phyloP scores from a whole-genome alignment of 1,140 invertebrate genomes.

The Trachelipus rathkii region DNA sequence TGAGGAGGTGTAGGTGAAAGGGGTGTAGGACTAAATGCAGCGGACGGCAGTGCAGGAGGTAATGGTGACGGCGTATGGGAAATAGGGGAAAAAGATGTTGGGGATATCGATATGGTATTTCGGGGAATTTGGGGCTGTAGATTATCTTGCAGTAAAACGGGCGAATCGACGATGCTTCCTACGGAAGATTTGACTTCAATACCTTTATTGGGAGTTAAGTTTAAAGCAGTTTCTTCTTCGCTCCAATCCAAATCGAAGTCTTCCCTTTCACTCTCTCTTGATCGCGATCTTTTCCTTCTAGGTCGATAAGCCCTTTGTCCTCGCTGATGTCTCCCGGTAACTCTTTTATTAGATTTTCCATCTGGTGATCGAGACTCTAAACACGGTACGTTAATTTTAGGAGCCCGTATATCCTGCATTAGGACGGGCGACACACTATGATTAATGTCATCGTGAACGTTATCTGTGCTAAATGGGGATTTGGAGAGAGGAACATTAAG shows the following conservation, averaged over 20 bases:
- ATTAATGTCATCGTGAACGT: slow-evolving; percentile 1
- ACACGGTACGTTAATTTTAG: slow-evolving; percentile 29
- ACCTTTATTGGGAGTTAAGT: slow-evolving; percentile 30
- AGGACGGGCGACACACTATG: slow-evolving; percentile 26
- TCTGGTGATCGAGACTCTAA: slow-evolving; percentile 23
- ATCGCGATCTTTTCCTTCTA: slow-evolving; percentile 22
- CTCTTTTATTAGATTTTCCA: slow-evolving; percentile 6
- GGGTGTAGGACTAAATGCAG: neutral
- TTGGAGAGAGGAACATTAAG: slow-evolving; percentile 16
- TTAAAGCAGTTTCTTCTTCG: slow-evolving; percentile 34
- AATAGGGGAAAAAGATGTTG: slow-evolving; percentile 22
- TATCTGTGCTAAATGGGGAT: neutral
- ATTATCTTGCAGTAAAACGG: neutral
- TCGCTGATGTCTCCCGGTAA: slow-evolving; percentile 20
- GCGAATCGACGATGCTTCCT: neutral
- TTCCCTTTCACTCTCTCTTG: slow-evolving; percentile 20
- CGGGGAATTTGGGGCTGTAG: neutral
- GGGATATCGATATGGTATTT: neutral
- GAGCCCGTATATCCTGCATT: slow-evolving; percentile 30
- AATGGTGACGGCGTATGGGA: slow-evolving; percentile 5
- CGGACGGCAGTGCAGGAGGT: neutral
- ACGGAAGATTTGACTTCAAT: slow-evolving; percentile 26
- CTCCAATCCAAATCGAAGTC: slow-evolving; percentile 14
- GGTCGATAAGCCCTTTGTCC: slow-evolving; percentile 23
- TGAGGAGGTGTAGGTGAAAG: neutral